Percentiles rank a stretch among this genome's conserved stretches.
Evolutionary conservation across 1,140 invertebrate genomes (phyloP).

Genomic region (Pomacea maculata): DNA sequence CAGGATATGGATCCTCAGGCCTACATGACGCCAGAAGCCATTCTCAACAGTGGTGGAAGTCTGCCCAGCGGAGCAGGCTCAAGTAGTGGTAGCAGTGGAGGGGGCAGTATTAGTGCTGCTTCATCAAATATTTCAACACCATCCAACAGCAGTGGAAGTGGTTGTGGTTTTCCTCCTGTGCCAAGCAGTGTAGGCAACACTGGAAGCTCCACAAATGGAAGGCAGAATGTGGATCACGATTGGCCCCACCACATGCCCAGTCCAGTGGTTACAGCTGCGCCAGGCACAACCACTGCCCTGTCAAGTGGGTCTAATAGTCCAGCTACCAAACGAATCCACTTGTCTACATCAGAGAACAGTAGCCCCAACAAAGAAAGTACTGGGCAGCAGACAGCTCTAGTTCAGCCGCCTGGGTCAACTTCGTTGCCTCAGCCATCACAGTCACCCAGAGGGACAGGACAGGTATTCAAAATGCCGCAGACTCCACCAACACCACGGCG

Average conservation of each 20-base stretch:
- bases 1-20: conserved; percentile 55
- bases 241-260: conserved; percentile 27
- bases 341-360: conserved; percentile 49
- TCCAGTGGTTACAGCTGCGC: conserved; percentile 25
- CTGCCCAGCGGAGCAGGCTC: conserved; percentile 20
- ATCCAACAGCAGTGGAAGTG: conserved; percentile 15
- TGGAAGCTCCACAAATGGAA: background rate
- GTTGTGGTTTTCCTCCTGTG: background rate
- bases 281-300: conserved; percentile 29
- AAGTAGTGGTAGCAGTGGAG: conserved; percentile 26
- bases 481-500: conserved; percentile 48
- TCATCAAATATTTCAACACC: conserved; percentile 25
- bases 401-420: conserved; percentile 8
- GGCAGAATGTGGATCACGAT: conserved; percentile 22
- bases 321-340: conserved; percentile 53
- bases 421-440: conserved; percentile 5
- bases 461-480: conserved; percentile 55
- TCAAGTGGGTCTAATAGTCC: conserved; percentile 55
- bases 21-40: conserved; percentile 58
- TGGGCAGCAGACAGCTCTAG: conserved; percentile 8
- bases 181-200: background rate
- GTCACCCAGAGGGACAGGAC: conserved; percentile 5
- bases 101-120: conserved; percentile 22
- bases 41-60: conserved; percentile 23
- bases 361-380: conserved; percentile 48